These are phyloP conservation scores for Invenusta paracnida DNA, from an alignment of 2,888 invertebrate genomes.

Conservation along the genomic window DNA sequence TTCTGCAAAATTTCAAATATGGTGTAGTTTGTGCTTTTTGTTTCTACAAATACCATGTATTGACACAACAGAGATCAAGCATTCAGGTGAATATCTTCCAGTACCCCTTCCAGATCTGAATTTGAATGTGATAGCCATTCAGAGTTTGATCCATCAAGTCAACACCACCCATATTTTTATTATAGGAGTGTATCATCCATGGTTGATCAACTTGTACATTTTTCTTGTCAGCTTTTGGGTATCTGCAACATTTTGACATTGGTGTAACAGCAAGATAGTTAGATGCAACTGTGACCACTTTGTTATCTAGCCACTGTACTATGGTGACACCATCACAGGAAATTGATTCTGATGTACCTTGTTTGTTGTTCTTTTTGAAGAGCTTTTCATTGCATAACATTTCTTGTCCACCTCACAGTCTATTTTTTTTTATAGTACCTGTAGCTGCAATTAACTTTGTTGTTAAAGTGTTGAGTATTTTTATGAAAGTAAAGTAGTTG, in stretches of 20 bases:
- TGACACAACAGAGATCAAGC: no score
- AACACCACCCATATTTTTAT: conserved; percentile 3
- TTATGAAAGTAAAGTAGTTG: not conserved
- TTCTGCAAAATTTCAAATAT: no score
- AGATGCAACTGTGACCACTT: not conserved
- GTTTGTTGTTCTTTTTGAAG: not conserved
- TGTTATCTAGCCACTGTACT: conserved; percentile 21
- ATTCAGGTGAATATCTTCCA: no score
- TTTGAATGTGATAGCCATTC: no score
- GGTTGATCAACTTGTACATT: conserved; percentile 9
- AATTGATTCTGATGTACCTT: not conserved
- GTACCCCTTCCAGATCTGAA: no score
- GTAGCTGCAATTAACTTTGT: not conserved
- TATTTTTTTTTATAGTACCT: not conserved
- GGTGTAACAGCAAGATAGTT: not conserved
- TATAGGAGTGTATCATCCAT: not conserved
- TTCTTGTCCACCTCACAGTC: not conserved
- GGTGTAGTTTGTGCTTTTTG: no score
- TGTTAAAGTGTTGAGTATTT: not conserved
- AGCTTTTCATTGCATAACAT: not conserved
- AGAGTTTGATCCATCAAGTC: conserved; percentile 13
- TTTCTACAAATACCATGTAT: no score
- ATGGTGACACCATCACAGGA: not conserved
- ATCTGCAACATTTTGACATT: not conserved
- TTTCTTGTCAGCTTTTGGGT: no score